A percentile compares a stretch with the other conserved stretches of the same genome.
Evolutionary conservation across 30 jellyfish, hydroid and myxozoan genomes (phyloP).

Genomic region (Catostylus mosaicus): DNA sequence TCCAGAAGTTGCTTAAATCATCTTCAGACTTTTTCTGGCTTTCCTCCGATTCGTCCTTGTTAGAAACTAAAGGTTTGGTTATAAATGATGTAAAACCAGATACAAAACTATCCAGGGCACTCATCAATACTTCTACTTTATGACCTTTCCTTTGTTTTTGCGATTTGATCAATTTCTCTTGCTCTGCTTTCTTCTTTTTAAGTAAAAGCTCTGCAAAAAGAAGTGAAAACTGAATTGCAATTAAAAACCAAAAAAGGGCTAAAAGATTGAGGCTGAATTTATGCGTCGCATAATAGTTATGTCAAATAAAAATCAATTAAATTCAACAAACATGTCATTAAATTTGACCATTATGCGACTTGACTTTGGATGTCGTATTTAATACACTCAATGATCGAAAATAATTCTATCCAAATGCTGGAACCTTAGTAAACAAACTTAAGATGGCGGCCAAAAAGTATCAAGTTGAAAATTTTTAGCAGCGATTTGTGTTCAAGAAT

Average conservation of each 20-base stretch:
- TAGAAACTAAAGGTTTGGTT: neutral
- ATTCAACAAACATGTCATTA: no score
- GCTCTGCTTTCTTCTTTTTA: conserved; percentile 18
- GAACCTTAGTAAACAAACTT: no score
- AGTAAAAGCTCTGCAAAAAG: neutral
- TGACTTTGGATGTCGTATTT: no score
- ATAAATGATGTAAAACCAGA: conserved; percentile 14
- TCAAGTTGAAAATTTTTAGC: no score
- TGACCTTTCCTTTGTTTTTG: neutral
- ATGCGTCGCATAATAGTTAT: no score
- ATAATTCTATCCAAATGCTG: no score
- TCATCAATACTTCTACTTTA: neutral
- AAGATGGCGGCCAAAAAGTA: no score
- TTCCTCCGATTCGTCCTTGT: conserved; percentile 5
- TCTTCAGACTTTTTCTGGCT: neutral
- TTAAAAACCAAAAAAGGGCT: neutral
- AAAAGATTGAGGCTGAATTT: neutral
- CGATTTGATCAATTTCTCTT: neutral
- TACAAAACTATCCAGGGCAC: conserved; percentile 15
- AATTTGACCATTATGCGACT: no score
- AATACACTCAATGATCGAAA: no score
- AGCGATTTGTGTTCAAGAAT: no score
- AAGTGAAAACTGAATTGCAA: neutral
- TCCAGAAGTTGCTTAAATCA: conserved; percentile 50
- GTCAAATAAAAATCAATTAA: no score